These are phyloP conservation scores for Epizoanthus illoricatus DNA, from an alignment of 92 coral and sea anemone species.

Conservation along the genomic window DNA sequence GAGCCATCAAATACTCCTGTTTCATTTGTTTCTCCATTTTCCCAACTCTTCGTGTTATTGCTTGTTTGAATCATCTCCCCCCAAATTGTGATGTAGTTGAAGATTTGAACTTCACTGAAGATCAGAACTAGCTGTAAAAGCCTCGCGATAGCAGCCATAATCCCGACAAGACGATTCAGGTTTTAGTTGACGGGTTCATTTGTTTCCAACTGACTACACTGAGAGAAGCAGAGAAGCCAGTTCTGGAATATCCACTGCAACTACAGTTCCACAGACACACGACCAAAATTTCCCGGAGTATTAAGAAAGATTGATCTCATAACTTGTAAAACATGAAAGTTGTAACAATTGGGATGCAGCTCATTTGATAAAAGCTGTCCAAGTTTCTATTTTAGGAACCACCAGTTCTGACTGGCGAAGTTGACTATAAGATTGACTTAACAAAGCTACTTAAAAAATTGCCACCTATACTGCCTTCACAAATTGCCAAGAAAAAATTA, in stretches of 20 bases:
- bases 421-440: not conserved
- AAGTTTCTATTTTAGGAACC: not conserved
- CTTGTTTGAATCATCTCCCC: constrained; percentile 1
- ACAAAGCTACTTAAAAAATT: not conserved
- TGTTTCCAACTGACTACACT: too few relatives aligned
- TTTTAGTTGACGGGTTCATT: too few relatives aligned
- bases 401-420: not conserved
- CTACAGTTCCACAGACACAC: not conserved
- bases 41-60: constrained; percentile 18
- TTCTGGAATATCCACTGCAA: not conserved
- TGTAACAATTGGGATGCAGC: constrained; percentile 5
- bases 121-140: not conserved
- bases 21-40: constrained; percentile 7
- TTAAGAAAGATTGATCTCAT: not conserved
- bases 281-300: not conserved
- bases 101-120: not conserved
- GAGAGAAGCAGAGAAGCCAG: not conserved
- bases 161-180: not conserved
- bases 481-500: not conserved
- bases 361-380: not conserved
- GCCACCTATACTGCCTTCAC: not conserved
- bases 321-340: constrained; percentile 1
- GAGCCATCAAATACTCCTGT: not conserved
- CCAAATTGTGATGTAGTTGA: constrained; percentile 2
- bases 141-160: not conserved